phyloP scores from a whole-genome alignment of 2,113 vertebrate species.

The Microcebus lehilahytsara region DNA sequence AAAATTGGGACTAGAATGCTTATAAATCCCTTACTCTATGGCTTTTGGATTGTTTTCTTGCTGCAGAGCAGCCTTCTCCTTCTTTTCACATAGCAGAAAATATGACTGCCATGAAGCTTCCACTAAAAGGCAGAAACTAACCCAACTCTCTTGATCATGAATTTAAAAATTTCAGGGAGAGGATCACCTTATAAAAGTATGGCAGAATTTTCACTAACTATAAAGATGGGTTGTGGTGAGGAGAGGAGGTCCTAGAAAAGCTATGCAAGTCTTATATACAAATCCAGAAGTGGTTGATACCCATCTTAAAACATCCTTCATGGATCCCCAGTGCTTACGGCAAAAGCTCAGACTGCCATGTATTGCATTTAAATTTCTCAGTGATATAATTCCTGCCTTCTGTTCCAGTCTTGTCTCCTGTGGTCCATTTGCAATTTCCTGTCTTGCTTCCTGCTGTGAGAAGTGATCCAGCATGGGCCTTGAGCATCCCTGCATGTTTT shows the following conservation, averaged over 20 bases:
- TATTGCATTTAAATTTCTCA: background rate
- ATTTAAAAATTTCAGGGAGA: background rate
- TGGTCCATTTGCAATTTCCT: background rate
- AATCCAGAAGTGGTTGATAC: background rate
- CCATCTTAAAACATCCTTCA: background rate
- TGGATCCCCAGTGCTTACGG: background rate
- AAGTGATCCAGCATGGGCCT: background rate
- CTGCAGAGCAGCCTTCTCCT: background rate
- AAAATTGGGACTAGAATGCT: background rate
- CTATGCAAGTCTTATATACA: background rate
- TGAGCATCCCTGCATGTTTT: background rate
- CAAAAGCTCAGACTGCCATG: background rate
- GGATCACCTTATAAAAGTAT: background rate
- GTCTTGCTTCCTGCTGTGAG: background rate
- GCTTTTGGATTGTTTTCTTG: background rate
- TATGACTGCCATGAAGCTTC: background rate
- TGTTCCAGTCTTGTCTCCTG: background rate
- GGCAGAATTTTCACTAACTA: background rate
- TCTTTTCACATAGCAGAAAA: background rate
- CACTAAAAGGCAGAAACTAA: background rate
- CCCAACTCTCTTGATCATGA: background rate
- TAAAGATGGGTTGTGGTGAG: background rate
- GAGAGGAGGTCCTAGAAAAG: background rate
- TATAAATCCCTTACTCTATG: background rate
- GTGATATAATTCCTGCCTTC: background rate